These are phyloP conservation scores for Lithophane leautieri DNA, from an alignment of 2,888 invertebrate genomes.

Conservation along the genomic window DNA sequence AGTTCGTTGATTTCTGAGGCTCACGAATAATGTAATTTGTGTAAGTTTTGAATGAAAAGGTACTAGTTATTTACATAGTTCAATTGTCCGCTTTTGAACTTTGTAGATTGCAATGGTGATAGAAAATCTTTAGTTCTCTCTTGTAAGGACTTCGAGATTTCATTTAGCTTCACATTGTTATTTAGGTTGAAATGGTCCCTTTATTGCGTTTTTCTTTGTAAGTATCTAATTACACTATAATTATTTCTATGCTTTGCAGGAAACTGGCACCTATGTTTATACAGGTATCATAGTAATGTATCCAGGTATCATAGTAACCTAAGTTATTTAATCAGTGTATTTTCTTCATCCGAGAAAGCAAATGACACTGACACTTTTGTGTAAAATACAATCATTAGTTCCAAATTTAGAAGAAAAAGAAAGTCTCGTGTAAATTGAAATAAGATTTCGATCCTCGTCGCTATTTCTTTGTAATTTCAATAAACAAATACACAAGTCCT, in stretches of 20 bases:
- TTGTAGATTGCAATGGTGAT: background rate
- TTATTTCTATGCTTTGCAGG: background rate
- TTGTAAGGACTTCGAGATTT: background rate
- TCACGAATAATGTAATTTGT: constrained; percentile 37
- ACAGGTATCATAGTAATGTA: background rate
- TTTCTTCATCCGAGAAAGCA: background rate
- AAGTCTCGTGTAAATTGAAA: background rate
- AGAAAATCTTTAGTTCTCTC: background rate
- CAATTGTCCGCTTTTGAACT: constrained; percentile 10
- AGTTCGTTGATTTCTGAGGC: constrained; percentile 35
- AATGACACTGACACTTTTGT: background rate
- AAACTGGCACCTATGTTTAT: background rate
- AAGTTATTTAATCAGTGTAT: background rate
- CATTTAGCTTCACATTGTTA: background rate
- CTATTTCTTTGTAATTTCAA: background rate
- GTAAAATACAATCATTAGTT: background rate
- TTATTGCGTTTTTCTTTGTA: background rate
- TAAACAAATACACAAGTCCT: constrained; percentile 5
- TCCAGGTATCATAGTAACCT: background rate
- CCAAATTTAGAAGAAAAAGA: background rate
- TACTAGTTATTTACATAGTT: constrained; percentile 5
- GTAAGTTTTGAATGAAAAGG: constrained; percentile 26
- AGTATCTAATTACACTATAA: background rate
- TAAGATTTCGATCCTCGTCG: background rate
- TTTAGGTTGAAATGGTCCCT: background rate